These are phyloP conservation scores for Brachyopa scutellaris DNA, from an alignment of 2,888 invertebrate species.

Conservation along the genomic window DNA sequence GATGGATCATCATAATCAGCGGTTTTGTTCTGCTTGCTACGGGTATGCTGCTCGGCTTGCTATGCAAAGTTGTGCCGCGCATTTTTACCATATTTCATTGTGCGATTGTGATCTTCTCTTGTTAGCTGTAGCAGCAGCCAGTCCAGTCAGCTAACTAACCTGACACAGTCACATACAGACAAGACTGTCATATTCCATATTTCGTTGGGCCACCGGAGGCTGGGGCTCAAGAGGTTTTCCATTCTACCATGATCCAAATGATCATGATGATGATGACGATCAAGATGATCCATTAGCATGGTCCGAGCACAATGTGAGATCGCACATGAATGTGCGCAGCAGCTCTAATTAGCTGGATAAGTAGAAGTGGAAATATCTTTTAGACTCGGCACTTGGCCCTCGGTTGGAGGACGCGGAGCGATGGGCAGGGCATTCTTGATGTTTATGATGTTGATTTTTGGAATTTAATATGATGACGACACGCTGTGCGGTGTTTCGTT, in stretches of 20 bases:
- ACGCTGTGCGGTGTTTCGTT: slow-evolving; percentile 68
- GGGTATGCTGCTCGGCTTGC: slow-evolving; percentile 22
- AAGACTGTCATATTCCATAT: slow-evolving; percentile 64
- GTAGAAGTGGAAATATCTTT: slow-evolving; percentile 79
- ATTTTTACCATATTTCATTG: slow-evolving; percentile 71
- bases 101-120: slow-evolving; percentile 67
- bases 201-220: slow-evolving; percentile 53
- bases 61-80: slow-evolving; percentile 61
- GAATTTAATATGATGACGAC: slow-evolving; percentile 68
- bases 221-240: slow-evolving; percentile 45
- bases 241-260: slow-evolving; percentile 13
- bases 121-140: slow-evolving; percentile 49
- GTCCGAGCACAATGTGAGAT: slow-evolving; percentile 68
- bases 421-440: slow-evolving; percentile 52
- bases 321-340: slow-evolving; percentile 78
- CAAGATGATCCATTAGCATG: slow-evolving; percentile 71
- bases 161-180: slow-evolving; percentile 65
- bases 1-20: slow-evolving; percentile 59
- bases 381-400: slow-evolving; percentile 4
- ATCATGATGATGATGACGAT: slow-evolving; percentile 54
- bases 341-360: slow-evolving; percentile 81
- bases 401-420: slow-evolving; percentile 4
- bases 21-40: slow-evolving; percentile 21
- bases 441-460: slow-evolving; percentile 66
- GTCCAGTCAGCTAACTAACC: slow-evolving; percentile 61